phyloP scores from a whole-genome alignment of 2,113 vertebrate genomes.

The Malurus alboscapulatus region DNA sequence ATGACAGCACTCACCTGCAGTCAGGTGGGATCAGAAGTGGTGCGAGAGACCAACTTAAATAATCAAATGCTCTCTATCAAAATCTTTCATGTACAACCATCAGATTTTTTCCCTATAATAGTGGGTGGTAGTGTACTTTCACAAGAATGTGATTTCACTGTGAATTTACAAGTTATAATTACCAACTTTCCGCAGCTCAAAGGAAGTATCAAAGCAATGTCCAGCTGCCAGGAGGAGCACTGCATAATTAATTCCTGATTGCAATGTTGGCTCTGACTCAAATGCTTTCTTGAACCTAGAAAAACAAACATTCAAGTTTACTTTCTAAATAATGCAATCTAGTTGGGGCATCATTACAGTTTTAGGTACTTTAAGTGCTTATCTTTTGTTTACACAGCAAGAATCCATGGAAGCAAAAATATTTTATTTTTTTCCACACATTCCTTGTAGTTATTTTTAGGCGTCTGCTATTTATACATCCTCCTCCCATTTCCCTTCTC shows the following conservation, averaged over 20 bases:
- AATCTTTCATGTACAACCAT: background rate
- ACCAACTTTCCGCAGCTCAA: slow-evolving; percentile 99
- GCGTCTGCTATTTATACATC: slow-evolving; percentile 33
- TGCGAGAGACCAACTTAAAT: background rate
- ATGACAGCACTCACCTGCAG: background rate
- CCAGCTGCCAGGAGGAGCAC: slow-evolving; percentile 93
- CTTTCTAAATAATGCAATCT: slow-evolving; percentile 57
- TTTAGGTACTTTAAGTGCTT: slow-evolving; percentile 45
- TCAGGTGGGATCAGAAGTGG: background rate
- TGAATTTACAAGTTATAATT: slow-evolving; percentile 71
- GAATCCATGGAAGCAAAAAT: slow-evolving; percentile 55
- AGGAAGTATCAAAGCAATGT: slow-evolving; percentile 95
- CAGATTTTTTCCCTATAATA: background rate
- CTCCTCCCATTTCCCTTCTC: slow-evolving; percentile 1
- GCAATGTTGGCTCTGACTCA: slow-evolving; percentile 95
- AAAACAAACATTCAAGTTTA: slow-evolving; percentile 64
- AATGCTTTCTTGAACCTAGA: slow-evolving; percentile 94
- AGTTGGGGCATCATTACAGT: background rate
- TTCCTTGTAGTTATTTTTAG: slow-evolving; percentile 60
- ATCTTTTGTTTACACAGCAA: slow-evolving; percentile 66
- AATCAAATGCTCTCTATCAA: background rate
- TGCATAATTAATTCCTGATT: slow-evolving; percentile 98
- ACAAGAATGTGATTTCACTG: slow-evolving; percentile 9
- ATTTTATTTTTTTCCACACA: slow-evolving; percentile 54
- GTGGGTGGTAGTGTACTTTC: background rate